Base-by-base conservation (phyloP, 2,797 vertebrate species). In the Crocodylus rhombifer region DNA sequence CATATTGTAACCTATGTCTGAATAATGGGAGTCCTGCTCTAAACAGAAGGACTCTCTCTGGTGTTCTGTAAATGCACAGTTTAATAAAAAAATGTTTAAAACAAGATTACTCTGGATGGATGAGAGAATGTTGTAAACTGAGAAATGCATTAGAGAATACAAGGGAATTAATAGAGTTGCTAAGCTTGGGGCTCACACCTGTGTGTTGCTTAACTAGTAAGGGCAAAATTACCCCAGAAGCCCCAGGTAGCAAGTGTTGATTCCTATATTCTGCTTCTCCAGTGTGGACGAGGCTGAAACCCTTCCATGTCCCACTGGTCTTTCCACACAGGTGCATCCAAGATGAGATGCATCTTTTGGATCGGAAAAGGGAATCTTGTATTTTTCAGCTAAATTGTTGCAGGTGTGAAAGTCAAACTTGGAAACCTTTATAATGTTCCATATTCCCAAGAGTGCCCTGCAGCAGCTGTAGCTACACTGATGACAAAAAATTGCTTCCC, bases 71-170 rank as follows among this genome's bases (percentile, higher is more conserved):
- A 65, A 67, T 57, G 0, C 62, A 5, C 21, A 3, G 1, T 25
- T 91, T 83, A n/a, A 74, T 60, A 75, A 69, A 73, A n/a, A 51
- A 64, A 18, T 15, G 61, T 77, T 23, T 4, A 55, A 61, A 74
- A 13, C 12, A 62, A 79, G 36, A 13, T 85, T 17, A 18, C 3
- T 3, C 9, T 33, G 4, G 6, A 21, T 11, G 60, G 84, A 20
- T 20, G 69, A 77, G 76, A 69, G 23, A 61, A 77, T 33, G 18
- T 20, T 73, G 23, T 0, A 4, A 80, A 71, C 0, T 1, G 75
- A 75, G 61, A 78, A 30, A 5, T 0, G 0, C 33, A 10, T 65
- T 3, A 5, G 79, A 75, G 51, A 42, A 71, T 0, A 5, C 23
- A 55, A 18, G 20, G 42, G 76, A 33, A 86, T n/a, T 30, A 73